Evolutionary conservation across 2,797 vertebrate genomes (phyloP), one percentile per base, ranked within the genome.

Genomic region (Melanotaenia trifasciata): DNA sequence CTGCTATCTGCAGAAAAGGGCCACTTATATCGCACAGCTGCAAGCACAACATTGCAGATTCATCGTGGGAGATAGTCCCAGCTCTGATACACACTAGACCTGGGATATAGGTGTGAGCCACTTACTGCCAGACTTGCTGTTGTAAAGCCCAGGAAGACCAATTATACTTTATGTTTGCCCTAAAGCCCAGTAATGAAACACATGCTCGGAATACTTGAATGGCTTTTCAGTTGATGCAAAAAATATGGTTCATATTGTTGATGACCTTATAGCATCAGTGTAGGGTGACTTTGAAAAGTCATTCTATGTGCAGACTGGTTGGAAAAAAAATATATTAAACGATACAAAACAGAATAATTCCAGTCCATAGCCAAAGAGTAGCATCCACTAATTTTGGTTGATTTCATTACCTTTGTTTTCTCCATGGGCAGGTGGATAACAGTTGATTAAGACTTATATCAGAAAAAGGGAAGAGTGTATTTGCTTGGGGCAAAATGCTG

Each of bases 81-180:
- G 58, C 45, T 40, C 64, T 50, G 63, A 62, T 32, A 58, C 79
- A 87, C 70, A 72, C 78, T 75, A 36, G 56, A 84, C 72, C 78
- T 79, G 54, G 51, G 84, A 90, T 84, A 84, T 74, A 79, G 71
- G 64, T 26, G 26, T 74, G 74, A 87, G 80, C 87, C 84, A 84
- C 77, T 79, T 43, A 74, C 67, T 65, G 71, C 61, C 57, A 70
- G 83, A 68, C 78, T 58, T 60, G 54, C 72, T 72, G 67, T 65
- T 74, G 59, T 64, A 77, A 54, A 64, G 91, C 91, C 89, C 89
- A 67, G 58, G 90, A 92, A 90, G 83, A 89, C 85, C 90, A 93
- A 93, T 94, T 94, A 94, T 82, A 80, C 76, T 79, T 78, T 74
- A 80, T 87, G 86, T 94, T 93, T 88, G 76, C 87, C 87, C 84